Evolutionary conservation across 1,140 invertebrate species (phyloP).

Genomic region (Contarinia nasturtii): DNA sequence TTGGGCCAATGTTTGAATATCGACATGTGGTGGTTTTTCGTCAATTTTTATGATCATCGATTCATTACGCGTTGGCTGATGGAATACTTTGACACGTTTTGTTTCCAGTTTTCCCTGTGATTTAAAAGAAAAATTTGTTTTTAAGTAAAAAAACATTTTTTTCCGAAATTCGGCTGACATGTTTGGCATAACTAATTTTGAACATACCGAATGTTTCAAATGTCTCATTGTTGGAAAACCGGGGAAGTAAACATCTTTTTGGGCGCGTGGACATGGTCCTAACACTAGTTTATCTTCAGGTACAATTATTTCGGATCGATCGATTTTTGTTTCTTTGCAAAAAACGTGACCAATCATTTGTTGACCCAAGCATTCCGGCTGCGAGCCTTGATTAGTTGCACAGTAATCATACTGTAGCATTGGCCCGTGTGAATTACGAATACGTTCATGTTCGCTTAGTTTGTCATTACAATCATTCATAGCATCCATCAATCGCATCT

Average conservation of each 20-base stretch:
- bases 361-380: slow-evolving; percentile 6
- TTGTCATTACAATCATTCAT: slow-evolving; percentile 49
- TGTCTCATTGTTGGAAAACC: slow-evolving; percentile 84
- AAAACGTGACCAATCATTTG: slow-evolving; percentile 11
- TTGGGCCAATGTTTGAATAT: slow-evolving; percentile 30
- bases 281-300: slow-evolving; percentile 40
- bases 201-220: slow-evolving; percentile 49
- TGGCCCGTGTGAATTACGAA: slow-evolving; percentile 66
- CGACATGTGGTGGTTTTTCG: slow-evolving; percentile 20
- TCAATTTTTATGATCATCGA: slow-evolving; percentile 46
- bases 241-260: slow-evolving; percentile 52
- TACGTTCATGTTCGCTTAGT: slow-evolving; percentile 50
- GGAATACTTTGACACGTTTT: slow-evolving; percentile 73
- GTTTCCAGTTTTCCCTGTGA: slow-evolving; percentile 43
- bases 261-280: slow-evolving; percentile 51
- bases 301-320: slow-evolving; percentile 28
- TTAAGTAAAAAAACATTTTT: slow-evolving; percentile 10
- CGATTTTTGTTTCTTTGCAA: slow-evolving; percentile 25
- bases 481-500: slow-evolving; percentile 51
- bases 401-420: slow-evolving; percentile 63
- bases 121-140: too few relatives aligned
- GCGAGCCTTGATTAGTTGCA: slow-evolving; percentile 30
- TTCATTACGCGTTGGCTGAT: slow-evolving; percentile 53
- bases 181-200: too few relatives aligned
- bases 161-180: neutral